These are phyloP conservation scores for Carassius gibelio DNA, from an alignment of 2,113 vertebrate species.

Conservation along the genomic window DNA sequence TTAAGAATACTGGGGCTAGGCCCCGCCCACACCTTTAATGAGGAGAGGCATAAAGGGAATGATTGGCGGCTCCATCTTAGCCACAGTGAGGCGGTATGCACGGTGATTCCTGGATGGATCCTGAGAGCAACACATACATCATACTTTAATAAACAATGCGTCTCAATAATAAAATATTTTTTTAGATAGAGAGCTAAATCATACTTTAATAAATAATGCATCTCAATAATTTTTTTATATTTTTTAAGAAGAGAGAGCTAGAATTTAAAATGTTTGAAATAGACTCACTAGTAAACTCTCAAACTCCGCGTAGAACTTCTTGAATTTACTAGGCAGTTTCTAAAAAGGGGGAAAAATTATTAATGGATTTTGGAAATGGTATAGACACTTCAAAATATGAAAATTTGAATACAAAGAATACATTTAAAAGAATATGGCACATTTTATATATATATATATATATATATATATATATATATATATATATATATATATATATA, in stretches of 20 bases:
- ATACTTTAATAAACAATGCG: neutral
- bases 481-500: no score
- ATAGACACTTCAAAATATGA: neutral
- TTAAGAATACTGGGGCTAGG: neutral
- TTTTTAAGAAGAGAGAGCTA: neutral
- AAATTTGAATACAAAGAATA: neutral
- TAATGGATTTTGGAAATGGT: no score
- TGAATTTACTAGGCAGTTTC: conserved; percentile 99
- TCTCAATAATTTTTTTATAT: no score
- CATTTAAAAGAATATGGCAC: no score
- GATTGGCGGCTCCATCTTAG: conserved; percentile 94
- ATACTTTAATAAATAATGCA: neutral
- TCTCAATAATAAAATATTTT: neutral
- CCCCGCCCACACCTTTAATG: conserved; percentile 86
- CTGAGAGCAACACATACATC: conserved; percentile 67
- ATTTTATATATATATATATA: no score
- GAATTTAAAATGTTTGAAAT: neutral
- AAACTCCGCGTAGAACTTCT: conserved; percentile 99
- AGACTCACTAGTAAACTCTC: conserved; percentile 96
- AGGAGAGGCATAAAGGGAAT: conserved; percentile 98
- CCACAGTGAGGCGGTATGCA: conserved; percentile 91
- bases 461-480: no score
- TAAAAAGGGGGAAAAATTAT: conserved; percentile 61
- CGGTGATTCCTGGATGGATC: conserved; percentile 97
- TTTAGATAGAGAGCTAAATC: conserved; percentile 4